These are phyloP conservation scores for Pangasianodon hypophthalmus DNA, from an alignment of 2,113 vertebrate genomes.

Conservation along the genomic window DNA sequence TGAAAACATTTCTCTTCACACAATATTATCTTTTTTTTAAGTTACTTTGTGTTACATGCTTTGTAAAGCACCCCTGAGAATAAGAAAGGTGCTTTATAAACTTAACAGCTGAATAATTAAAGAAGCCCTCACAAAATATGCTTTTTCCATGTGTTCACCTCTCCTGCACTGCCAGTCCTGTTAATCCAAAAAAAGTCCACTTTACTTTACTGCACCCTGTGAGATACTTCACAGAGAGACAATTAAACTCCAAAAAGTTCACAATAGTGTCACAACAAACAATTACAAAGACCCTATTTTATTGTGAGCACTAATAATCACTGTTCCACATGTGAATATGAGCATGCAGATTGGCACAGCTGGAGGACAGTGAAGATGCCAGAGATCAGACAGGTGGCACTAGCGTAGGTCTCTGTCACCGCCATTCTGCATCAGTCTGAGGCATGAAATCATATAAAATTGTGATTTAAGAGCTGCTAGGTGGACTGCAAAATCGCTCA, in stretches of 20 bases:
- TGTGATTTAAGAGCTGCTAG: neutral
- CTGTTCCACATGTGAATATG: neutral
- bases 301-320: slow-evolving; percentile 8
- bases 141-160: neutral
- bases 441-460: slow-evolving; percentile 3
- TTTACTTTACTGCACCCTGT: neutral
- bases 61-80: neutral
- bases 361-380: neutral
- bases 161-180: neutral
- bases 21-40: neutral
- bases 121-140: neutral
- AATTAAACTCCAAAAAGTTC: slow-evolving; percentile 39
- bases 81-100: neutral
- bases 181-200: neutral
- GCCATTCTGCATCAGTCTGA: neutral
- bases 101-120: neutral
- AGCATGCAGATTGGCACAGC: slow-evolving; percentile 10
- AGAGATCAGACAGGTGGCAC: slow-evolving; percentile 34
- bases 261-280: neutral
- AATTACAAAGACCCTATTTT: slow-evolving; percentile 9
- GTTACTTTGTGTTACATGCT: neutral
- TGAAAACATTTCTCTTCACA: neutral
- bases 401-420: slow-evolving; percentile 2
- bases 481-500: slow-evolving; percentile 10
- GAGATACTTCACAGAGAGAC: slow-evolving; percentile 30